Conservation (phyloP, 2,888 invertebrate genomes). For the Spatulosminthurus flaviceps region DNA sequence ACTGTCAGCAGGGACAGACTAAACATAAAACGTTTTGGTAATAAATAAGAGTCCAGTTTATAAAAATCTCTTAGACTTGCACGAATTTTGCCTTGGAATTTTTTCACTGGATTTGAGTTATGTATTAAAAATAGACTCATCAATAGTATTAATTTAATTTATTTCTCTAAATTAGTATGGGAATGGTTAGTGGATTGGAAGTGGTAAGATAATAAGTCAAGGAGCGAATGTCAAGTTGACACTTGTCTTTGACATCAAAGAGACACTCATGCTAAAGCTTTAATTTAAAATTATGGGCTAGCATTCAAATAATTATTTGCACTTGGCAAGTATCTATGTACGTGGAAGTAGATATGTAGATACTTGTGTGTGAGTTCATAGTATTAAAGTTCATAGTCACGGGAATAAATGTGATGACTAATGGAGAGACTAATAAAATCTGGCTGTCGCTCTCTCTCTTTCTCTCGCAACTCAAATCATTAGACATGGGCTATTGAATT, state of each 20-base stretch:
- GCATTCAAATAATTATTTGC: conserved; percentile 13
- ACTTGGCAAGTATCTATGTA: neutral
- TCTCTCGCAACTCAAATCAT: neutral
- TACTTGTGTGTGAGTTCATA: no score
- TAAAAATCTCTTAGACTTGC: neutral
- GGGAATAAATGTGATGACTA: neutral
- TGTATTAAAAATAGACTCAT: neutral
- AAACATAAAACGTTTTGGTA: conserved; percentile 7
- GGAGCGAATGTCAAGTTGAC: neutral
- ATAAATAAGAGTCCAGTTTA: neutral
- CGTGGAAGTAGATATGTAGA: no score
- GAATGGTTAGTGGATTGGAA: neutral
- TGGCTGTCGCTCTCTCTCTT: neutral
- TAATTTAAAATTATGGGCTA: conserved; percentile 4
- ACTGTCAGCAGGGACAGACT: neutral
- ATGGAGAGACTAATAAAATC: conserved; percentile 21
- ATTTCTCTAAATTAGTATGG: neutral
- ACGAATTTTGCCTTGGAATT: neutral
- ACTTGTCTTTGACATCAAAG: neutral
- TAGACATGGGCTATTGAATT: conserved; percentile 29
- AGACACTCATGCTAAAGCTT: neutral
- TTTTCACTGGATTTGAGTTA: neutral
- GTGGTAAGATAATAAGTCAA: neutral
- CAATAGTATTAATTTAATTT: no score
- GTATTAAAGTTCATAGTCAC: neutral